These are phyloP conservation scores for Andrena trimmerana DNA, from an alignment of 2,888 invertebrate genomes.

Conservation along the genomic window DNA sequence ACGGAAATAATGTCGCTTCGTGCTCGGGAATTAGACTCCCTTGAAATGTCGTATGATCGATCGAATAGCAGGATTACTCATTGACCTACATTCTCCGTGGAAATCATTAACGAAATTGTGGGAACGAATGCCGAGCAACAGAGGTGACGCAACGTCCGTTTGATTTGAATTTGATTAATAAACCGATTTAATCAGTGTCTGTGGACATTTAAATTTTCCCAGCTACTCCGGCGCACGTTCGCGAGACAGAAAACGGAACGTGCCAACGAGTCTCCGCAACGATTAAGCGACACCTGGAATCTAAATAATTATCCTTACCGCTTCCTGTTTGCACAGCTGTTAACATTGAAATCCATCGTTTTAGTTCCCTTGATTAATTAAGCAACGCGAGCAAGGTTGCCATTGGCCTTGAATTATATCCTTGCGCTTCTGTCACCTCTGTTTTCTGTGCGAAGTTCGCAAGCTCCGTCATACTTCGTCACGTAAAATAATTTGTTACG, in stretches of 20 bases:
- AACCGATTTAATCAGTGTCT: neutral
- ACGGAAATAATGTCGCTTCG: neutral
- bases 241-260: conserved; percentile 1
- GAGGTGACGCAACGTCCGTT: neutral
- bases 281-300: conserved; percentile 8
- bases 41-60: neutral
- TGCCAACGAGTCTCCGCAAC: neutral
- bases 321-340: conserved; percentile 24
- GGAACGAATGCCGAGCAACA: neutral
- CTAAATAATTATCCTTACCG: conserved; percentile 24
- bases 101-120: neutral
- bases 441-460: no score
- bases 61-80: neutral
- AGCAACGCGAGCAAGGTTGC: neutral
- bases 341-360: neutral
- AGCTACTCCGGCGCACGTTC: neutral
- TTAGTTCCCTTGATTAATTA: conserved; percentile 12
- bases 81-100: conserved; percentile 8
- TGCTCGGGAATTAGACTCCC: neutral
- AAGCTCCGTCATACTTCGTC: no score
- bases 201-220: conserved; percentile 8
- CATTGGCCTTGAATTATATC: conserved; percentile 7
- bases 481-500: no score
- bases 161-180: neutral
- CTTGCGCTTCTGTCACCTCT: neutral